phyloP scores from a whole-genome alignment of 2,113 vertebrate genomes.

The Notarius quadriscutis region DNA sequence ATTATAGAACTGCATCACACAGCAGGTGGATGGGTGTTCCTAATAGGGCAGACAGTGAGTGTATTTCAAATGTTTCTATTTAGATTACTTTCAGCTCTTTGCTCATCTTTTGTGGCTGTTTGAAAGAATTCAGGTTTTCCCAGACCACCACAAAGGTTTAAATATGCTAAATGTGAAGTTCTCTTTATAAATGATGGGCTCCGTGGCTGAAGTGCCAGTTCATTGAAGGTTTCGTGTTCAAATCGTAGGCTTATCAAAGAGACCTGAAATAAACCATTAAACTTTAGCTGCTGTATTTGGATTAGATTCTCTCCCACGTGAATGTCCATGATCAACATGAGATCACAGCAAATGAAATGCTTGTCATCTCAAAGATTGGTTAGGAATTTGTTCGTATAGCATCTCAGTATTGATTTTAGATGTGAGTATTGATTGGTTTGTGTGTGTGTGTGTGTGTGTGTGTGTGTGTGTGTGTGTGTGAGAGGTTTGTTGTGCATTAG shows the following conservation, averaged over 20 bases:
- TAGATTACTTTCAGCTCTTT: neutral
- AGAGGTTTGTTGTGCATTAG: neutral
- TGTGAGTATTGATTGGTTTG: neutral
- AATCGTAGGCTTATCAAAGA: neutral
- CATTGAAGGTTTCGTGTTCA: neutral
- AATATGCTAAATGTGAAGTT: neutral
- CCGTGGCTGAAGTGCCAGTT: neutral
- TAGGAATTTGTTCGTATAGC: neutral
- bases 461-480: neutral
- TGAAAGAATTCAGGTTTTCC: neutral
- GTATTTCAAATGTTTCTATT: neutral
- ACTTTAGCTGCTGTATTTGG: constrained; percentile 2
- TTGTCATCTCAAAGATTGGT: neutral
- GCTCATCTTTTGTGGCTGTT: neutral
- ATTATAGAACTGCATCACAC: no score
- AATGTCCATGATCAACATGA: neutral
- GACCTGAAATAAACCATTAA: neutral
- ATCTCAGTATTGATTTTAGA: constrained; percentile 41
- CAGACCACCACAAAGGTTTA: neutral
- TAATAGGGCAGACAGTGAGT: no score
- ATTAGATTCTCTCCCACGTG: neutral
- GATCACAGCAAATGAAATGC: neutral
- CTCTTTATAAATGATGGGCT: neutral
- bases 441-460: neutral
- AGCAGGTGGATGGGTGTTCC: no score